Percentiles rank a stretch among this genome's conserved stretches.
phyloP scores from a whole-genome alignment of 2,113 vertebrate species.

The Nestor notabilis region DNA sequence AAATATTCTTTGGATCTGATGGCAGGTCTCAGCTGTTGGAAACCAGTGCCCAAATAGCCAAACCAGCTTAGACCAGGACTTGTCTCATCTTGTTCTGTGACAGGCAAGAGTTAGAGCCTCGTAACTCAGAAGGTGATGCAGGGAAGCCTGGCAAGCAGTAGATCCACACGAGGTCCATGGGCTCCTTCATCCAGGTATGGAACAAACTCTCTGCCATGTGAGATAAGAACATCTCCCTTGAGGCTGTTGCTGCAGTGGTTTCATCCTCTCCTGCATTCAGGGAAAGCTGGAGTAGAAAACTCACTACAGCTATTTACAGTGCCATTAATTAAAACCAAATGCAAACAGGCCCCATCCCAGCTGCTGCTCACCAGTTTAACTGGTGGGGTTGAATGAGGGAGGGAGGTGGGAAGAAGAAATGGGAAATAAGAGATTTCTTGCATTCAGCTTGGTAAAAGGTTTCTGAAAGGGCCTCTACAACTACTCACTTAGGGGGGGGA shows the following conservation, averaged over 20 bases:
- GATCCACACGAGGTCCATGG: neutral
- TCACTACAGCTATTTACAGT: neutral
- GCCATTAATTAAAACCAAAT: neutral
- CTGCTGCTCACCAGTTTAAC: neutral
- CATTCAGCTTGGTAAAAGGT: rapidly evolving
- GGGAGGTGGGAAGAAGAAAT: neutral
- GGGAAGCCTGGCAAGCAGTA: neutral
- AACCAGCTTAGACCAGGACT: neutral
- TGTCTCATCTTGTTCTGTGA: neutral
- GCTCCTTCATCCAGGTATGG: neutral
- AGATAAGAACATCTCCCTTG: neutral
- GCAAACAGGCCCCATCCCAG: neutral
- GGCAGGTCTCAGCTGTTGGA: neutral
- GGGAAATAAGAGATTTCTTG: neutral
- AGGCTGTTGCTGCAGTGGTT: rapidly evolving
- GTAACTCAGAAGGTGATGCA: neutral
- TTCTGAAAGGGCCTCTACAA: neutral
- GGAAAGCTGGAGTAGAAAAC: neutral
- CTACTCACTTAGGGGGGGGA: neutral
- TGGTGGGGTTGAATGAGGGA: rapidly evolving
- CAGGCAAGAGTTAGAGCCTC: neutral
- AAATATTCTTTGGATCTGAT: neutral
- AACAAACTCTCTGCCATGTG: neutral
- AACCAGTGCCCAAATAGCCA: neutral
- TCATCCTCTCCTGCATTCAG: neutral